phyloP scores from a whole-genome alignment of 2,888 invertebrate genomes.

The Prosopocoilus inquinatus region DNA sequence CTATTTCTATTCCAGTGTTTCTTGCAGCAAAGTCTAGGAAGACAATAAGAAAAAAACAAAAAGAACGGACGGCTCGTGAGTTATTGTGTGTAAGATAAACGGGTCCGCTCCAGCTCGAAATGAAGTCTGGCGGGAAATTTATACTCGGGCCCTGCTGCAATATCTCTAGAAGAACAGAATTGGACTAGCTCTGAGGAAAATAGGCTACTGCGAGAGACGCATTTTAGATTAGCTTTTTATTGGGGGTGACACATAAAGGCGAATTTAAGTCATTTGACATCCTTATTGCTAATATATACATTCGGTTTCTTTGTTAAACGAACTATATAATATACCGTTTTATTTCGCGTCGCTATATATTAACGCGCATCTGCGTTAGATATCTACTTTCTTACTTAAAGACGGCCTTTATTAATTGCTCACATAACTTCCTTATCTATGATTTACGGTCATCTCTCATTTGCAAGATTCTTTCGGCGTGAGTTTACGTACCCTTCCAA shows the following conservation, averaged over 20 bases:
- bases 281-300: no score
- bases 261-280: constrained; percentile 1
- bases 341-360: no score
- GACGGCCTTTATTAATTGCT: no score
- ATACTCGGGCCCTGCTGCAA: constrained; percentile 50
- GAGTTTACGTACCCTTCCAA: background rate
- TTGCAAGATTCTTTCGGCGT: no score
- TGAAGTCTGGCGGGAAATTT: constrained; percentile 64
- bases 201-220: constrained; percentile 50
- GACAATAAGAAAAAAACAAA: constrained; percentile 49
- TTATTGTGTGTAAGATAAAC: constrained; percentile 71
- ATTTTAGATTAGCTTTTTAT: constrained; percentile 52
- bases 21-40: constrained; percentile 49
- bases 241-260: constrained; percentile 31
- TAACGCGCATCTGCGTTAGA: no score
- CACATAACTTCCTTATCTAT: no score
- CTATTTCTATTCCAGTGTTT: constrained; percentile 52
- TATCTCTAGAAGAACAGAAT: constrained; percentile 52
- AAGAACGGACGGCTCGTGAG: constrained; percentile 37
- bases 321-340: no score
- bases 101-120: constrained; percentile 69
- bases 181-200: constrained; percentile 50
- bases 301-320: no score
- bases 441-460: no score
- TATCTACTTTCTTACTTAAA: no score